Conservation (phyloP, 2,888 invertebrate species). For the Hemaris fuciformis region DNA sequence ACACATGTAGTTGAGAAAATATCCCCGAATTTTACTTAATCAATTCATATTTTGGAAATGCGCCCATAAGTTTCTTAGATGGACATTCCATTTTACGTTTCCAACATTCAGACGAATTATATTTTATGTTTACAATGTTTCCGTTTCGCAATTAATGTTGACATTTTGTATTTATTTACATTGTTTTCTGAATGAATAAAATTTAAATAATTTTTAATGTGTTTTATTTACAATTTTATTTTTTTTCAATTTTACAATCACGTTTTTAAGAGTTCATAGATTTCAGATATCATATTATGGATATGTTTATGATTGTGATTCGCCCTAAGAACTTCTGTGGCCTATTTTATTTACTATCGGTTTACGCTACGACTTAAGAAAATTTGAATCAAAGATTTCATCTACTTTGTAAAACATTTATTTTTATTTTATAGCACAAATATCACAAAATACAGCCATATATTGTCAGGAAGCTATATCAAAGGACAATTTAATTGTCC, state of each 20-base stretch:
- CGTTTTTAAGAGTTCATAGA: no score
- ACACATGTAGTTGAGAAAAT: no score
- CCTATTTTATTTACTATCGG: no score
- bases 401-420: background rate
- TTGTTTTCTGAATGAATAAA: slow-evolving; percentile 28
- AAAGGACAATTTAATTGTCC: background rate
- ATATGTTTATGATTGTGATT: no score
- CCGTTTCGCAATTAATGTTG: slow-evolving; percentile 16
- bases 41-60: background rate
- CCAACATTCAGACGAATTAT: background rate
- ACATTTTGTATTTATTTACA: slow-evolving; percentile 23
- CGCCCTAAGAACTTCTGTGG: no score
- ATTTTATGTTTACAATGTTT: slow-evolving; percentile 18
- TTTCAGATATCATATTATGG: no score
- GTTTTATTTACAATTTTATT: no score
- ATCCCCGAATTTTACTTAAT: no score
- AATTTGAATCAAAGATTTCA: no score
- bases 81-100: slow-evolving; percentile 16
- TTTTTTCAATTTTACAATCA: no score
- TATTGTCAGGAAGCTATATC: background rate
- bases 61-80: background rate
- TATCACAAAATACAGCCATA: background rate
- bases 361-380: no score
- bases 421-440: background rate
- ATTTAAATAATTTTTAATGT: slow-evolving; percentile 20